These are phyloP conservation scores for Baccha elongata DNA, from an alignment of 2,888 invertebrate species.

Conservation along the genomic window DNA sequence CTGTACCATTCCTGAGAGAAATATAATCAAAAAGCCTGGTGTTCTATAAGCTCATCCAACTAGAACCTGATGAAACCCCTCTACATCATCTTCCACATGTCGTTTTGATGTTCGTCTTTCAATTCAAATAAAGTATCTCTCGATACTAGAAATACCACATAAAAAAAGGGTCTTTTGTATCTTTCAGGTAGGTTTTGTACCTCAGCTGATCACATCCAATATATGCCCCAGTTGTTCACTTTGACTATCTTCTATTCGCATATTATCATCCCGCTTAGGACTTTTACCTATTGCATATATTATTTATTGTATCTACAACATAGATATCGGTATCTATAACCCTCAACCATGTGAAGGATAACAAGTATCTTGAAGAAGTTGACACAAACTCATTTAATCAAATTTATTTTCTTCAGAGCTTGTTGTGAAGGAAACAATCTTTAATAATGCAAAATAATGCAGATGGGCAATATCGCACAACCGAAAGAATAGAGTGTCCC, in stretches of 20 bases:
- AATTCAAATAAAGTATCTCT: constrained; percentile 36
- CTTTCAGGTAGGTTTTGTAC: constrained; percentile 50
- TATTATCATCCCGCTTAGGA: constrained; percentile 58
- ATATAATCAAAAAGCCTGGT: constrained; percentile 22
- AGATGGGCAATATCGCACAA: constrained; percentile 62
- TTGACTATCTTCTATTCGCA: constrained; percentile 8
- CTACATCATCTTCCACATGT: constrained; percentile 41
- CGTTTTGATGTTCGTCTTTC: constrained; percentile 25
- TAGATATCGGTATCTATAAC: constrained; percentile 20
- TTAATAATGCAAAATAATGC: constrained; percentile 71
- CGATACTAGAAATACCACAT: not conserved
- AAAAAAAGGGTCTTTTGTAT: constrained; percentile 16
- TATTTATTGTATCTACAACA: not conserved
- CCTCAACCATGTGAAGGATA: constrained; percentile 40
- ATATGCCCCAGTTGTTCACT: constrained; percentile 59
- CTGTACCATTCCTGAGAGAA: constrained; percentile 5
- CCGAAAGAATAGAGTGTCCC: constrained; percentile 45
- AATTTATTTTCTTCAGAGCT: constrained; percentile 37
- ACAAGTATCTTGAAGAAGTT: constrained; percentile 47
- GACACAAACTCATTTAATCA: constrained; percentile 51
- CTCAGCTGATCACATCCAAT: constrained; percentile 47
- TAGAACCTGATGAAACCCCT: constrained; percentile 37
- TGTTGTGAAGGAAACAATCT: constrained; percentile 65
- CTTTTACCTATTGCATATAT: constrained; percentile 2
- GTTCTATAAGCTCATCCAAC: constrained; percentile 41